These are phyloP conservation scores for Physeter macrocephalus DNA, from an alignment of 2,113 vertebrate genomes.

Conservation along the genomic window DNA sequence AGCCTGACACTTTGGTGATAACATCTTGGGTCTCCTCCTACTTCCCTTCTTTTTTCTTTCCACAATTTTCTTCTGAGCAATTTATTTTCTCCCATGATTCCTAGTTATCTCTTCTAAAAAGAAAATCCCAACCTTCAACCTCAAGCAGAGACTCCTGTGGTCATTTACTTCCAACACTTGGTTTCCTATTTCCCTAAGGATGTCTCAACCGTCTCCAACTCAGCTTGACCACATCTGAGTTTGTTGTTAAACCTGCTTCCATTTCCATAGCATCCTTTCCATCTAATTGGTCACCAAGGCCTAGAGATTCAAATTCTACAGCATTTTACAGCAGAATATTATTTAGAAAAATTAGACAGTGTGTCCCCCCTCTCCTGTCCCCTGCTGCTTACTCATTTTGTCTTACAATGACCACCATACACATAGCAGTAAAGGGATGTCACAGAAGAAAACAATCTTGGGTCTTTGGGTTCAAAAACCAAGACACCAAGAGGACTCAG, in stretches of 20 bases:
- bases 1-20: background rate
- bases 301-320: background rate
- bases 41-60: background rate
- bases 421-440: background rate
- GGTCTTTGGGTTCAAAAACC: background rate
- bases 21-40: background rate
- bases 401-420: background rate
- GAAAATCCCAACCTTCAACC: background rate
- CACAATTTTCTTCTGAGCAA: background rate
- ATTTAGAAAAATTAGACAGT: background rate
- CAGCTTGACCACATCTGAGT: background rate
- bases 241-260: background rate
- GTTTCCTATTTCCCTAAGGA: background rate
- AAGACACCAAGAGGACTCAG: background rate
- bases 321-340: background rate
- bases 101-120: background rate
- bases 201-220: background rate
- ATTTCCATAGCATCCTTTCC: background rate
- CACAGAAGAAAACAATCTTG: background rate
- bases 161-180: background rate
- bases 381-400: background rate
- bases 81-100: background rate
- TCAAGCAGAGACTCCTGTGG: background rate
- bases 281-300: background rate
- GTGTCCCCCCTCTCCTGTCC: background rate